These are phyloP conservation scores for Ormyrus pomaceus DNA, from an alignment of 2,888 invertebrate genomes.

Conservation along the genomic window DNA sequence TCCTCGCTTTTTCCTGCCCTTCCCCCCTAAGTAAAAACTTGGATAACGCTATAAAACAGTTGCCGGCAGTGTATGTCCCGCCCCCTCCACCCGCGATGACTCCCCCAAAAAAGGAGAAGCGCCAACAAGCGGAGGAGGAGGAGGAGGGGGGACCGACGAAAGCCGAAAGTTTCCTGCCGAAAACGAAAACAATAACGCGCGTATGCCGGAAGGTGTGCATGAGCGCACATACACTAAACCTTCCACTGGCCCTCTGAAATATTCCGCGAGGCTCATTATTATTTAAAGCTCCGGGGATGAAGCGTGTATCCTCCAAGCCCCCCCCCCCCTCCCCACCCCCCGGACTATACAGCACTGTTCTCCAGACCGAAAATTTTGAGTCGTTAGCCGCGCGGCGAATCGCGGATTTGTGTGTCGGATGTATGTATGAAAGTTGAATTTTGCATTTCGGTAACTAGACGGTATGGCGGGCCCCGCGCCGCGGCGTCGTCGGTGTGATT, in stretches of 20 bases:
- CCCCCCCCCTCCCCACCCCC: no score
- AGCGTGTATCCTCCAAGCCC: neutral
- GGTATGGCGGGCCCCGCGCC: no score
- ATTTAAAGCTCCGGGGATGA: constrained; percentile 6
- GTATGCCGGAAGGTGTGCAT: neutral
- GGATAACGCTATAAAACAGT: constrained; percentile 50
- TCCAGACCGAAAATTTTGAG: constrained; percentile 3
- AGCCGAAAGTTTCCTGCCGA: constrained; percentile 40
- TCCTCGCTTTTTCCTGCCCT: constrained; percentile 2
- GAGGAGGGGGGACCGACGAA: neutral
- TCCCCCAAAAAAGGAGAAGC: neutral
- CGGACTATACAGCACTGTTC: neutral
- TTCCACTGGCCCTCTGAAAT: constrained; percentile 8
- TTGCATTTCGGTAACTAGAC: no score
- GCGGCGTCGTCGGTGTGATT: no score
- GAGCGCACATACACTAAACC: neutral
- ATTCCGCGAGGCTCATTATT: constrained; percentile 17
- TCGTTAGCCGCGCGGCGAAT: neutral
- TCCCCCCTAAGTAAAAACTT: constrained; percentile 39
- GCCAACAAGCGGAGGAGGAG: neutral
- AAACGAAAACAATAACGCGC: constrained; percentile 34
- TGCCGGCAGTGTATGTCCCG: constrained; percentile 28
- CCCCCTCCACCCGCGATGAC: constrained; percentile 1
- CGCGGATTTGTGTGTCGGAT: no score
- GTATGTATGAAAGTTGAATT: no score